Evolutionary conservation across 2,113 vertebrate species (phyloP).

Genomic region (Festucalex cinctus): DNA sequence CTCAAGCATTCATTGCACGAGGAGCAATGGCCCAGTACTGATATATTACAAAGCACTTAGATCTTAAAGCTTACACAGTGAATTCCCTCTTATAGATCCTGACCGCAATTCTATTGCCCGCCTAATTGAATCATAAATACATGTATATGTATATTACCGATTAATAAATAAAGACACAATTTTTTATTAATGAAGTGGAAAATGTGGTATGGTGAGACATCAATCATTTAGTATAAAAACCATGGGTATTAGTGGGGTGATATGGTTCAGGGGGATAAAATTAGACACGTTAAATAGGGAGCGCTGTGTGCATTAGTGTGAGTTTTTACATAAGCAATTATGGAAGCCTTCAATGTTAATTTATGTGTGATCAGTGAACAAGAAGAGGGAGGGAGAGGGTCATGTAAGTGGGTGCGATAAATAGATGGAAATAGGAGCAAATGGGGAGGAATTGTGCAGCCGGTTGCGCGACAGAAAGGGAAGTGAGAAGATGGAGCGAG

Average conservation of each 20-base stretch:
- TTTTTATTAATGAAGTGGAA: slow-evolving; percentile 77
- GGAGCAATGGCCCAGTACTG: slow-evolving; percentile 20
- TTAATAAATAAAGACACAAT: slow-evolving; percentile 74
- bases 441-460: slow-evolving; percentile 37
- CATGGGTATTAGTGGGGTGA: slow-evolving; percentile 62
- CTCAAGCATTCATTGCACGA: slow-evolving; percentile 23
- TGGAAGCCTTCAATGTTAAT: slow-evolving; percentile 75
- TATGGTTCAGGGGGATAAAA: slow-evolving; percentile 65
- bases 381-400: slow-evolving; percentile 33
- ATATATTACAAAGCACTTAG: slow-evolving; percentile 54
- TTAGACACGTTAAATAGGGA: slow-evolving; percentile 70
- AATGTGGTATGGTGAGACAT: slow-evolving; percentile 69
- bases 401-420: slow-evolving; percentile 52
- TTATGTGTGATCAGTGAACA: slow-evolving; percentile 73
- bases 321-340: slow-evolving; percentile 78
- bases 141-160: slow-evolving; percentile 68
- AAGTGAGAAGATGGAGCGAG: slow-evolving; percentile 33
- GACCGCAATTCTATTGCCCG: slow-evolving; percentile 42
- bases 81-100: slow-evolving; percentile 51
- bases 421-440: slow-evolving; percentile 57
- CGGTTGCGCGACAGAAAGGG: slow-evolving; percentile 39
- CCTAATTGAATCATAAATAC: slow-evolving; percentile 74
- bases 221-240: slow-evolving; percentile 75
- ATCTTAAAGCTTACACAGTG: slow-evolving; percentile 45
- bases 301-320: slow-evolving; percentile 65